phyloP scores from a whole-genome alignment of 2,113 vertebrate species.

The Eulacestoma nigropectus region DNA sequence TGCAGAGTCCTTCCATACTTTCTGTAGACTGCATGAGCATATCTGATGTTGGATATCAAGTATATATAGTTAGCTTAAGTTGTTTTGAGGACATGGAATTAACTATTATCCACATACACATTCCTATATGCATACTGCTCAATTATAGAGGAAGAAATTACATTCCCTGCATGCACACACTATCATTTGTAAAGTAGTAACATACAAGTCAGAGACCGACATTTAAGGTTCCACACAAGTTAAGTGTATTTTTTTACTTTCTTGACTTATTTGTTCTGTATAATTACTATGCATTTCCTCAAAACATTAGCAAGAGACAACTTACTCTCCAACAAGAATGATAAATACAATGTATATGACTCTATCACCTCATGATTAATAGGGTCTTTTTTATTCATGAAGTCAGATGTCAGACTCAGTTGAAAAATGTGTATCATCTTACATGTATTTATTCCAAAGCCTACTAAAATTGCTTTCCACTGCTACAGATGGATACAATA shows the following conservation, averaged over 20 bases:
- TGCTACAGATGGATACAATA: conserved; percentile 57
- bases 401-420: conserved; percentile 57
- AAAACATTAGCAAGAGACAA: conserved; percentile 47
- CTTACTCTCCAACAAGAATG: conserved; percentile 32
- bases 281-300: conserved; percentile 19
- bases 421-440: conserved; percentile 70
- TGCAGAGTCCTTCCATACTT: neutral
- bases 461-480: conserved; percentile 53
- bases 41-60: neutral
- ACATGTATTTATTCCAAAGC: conserved; percentile 67
- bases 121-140: neutral
- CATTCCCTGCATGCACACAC: neutral
- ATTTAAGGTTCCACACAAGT: neutral
- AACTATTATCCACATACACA: neutral
- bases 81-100: neutral
- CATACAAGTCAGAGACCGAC: neutral
- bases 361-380: conserved; percentile 64
- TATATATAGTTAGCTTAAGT: neutral
- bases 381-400: conserved; percentile 69
- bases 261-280: neutral
- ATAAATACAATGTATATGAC: conserved; percentile 54
- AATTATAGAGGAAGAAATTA: neutral
- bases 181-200: neutral
- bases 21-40: neutral
- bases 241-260: neutral